phyloP scores from a whole-genome alignment of 2,797 vertebrate genomes.

The Labeo calbasu region DNA sequence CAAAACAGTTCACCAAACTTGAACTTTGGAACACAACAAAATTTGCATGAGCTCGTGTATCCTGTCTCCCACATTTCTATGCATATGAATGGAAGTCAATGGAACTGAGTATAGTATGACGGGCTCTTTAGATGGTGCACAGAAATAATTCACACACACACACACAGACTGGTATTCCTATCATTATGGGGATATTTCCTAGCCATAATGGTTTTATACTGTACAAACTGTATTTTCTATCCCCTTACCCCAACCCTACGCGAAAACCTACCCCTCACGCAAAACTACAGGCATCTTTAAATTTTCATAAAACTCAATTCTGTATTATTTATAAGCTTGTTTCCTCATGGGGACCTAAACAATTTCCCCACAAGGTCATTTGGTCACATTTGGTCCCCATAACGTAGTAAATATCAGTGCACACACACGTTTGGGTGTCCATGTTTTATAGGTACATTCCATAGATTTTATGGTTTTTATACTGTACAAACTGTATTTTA shows the following conservation, averaged over 20 bases:
- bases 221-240: neutral
- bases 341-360: neutral
- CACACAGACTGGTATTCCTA: neutral
- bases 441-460: no score
- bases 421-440: no score
- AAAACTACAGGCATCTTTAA: neutral
- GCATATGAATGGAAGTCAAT: neutral
- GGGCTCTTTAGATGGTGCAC: neutral
- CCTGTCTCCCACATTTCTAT: neutral
- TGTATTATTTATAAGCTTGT: neutral
- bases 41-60: neutral
- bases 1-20: neutral
- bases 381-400: no score
- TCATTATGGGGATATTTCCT: neutral
- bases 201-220: neutral
- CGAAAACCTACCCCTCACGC: neutral
- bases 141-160: neutral
- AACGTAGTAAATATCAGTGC: no score
- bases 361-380: neutral
- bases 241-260: neutral
- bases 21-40: neutral
- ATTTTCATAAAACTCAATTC: neutral
- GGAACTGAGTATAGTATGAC: neutral
- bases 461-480: no score
- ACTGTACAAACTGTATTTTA: no score